Base-by-base conservation (phyloP, 2,888 invertebrate genomes). In the Drosophila demipolita region DNA sequence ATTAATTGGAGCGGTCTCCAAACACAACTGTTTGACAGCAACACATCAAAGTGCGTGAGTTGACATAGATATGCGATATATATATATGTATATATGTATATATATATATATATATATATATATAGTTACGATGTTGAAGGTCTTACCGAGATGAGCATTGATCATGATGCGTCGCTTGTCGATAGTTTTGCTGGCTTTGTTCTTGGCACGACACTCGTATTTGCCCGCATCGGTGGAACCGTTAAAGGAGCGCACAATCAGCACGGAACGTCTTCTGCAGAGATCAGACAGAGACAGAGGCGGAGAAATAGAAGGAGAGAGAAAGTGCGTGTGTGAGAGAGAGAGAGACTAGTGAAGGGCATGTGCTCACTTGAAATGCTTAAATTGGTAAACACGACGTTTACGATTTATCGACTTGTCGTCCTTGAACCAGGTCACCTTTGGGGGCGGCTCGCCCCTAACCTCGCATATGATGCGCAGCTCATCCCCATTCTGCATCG, bases 351-450 rank as follows among this genome's bases (percentile, higher is more conserved):
- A 38, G 15, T 45, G 23, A 15, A 23, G 15, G 45, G 15, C 45
- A 11, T 42, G 15, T 53, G 90, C 92, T 92, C 78, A 93, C 93
- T 93, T 93, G 82, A 91, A 90, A 83, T 93, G 93, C 80, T 91
- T 89, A 83, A 93, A 93, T 90, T 92, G 91, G 83, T 93, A 93
- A 74, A 91, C 87, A 81, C 87, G 87, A 69, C 91, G 92, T 88
- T 92, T 92, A 79, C 91, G 90, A 87, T 92, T 93, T 77, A 95
- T 94, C 86, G 95, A 95, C 90, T 94, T 94, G 81, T 95, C 95
- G 94, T 96, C 95, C 93, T 96, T 96, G 94, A 95, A 96, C 98
- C 98, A 98, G 86, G 96, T 95, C 84, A 98, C 96, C 82, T 96
- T 95, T 35, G 98, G 98, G 75, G 96, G 95, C 50, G 98, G 98